A percentile compares a stretch with the other conserved stretches of the same genome.
Conservation (phyloP, 2,797 vertebrate genomes). For the Acomys russatus region DNA sequence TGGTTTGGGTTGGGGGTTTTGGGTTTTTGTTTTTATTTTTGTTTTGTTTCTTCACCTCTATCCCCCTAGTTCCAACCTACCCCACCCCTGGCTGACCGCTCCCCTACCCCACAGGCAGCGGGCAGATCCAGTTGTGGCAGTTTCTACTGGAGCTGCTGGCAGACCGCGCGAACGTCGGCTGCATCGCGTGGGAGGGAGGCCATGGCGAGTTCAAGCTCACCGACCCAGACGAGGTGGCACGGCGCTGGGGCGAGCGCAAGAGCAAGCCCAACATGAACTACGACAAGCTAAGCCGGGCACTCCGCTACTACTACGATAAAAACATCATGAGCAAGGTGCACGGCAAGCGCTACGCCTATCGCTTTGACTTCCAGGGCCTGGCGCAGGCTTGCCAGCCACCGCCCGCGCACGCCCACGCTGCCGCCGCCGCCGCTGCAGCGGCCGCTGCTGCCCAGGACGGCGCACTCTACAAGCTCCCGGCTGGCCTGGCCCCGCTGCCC, state of each 20-base stretch:
- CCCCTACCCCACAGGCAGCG: constrained; percentile 92
- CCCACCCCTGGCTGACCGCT: not conserved
- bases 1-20: not conserved
- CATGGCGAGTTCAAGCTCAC: constrained; percentile 99
- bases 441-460: constrained; percentile 90
- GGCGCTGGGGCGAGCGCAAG: constrained; percentile 98
- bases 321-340: constrained; percentile 99
- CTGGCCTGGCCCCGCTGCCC: constrained; percentile 95
- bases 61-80: too few relatives aligned
- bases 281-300: constrained; percentile 98
- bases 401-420: constrained; percentile 90
- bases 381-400: constrained; percentile 96
- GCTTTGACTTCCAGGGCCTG: constrained; percentile 98
- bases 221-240: constrained; percentile 97
- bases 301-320: constrained; percentile 99
- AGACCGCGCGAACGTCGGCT: constrained; percentile 95
- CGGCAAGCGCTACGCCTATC: constrained; percentile 98
- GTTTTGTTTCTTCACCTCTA: not conserved
- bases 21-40: too few relatives aligned
- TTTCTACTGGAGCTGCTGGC: constrained; percentile 98
- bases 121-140: constrained; percentile 99
- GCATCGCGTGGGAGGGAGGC: constrained; percentile 98
- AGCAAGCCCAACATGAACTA: constrained; percentile 99
- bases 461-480: constrained; percentile 97
- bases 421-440: constrained; percentile 87